Conservation (phyloP, 1,140 invertebrate genomes). For the Trichomalopsis sarcophagae region DNA sequence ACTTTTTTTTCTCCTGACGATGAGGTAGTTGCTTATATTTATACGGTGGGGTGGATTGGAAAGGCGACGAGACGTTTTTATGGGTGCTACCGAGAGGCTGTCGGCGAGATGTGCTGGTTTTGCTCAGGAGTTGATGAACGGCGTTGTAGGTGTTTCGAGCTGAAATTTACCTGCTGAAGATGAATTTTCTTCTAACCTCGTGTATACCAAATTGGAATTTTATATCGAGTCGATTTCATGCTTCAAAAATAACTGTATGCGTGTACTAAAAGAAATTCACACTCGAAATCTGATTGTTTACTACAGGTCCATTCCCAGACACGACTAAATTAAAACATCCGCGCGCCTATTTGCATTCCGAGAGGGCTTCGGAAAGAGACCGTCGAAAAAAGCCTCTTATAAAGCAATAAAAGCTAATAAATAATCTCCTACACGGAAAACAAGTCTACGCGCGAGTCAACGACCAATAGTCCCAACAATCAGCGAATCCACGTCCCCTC, state of each 20-base stretch:
- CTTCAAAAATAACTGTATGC: too few relatives aligned
- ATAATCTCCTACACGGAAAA: neutral
- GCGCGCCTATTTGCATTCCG: neutral
- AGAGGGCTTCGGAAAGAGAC: neutral
- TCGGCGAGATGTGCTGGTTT: neutral
- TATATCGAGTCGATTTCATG: too few relatives aligned
- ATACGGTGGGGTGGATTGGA: slow-evolving; percentile 42
- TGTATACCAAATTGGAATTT: too few relatives aligned
- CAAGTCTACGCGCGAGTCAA: neutral
- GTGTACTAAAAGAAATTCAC: too few relatives aligned
- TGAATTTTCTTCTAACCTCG: too few relatives aligned
- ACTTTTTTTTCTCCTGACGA: slow-evolving; percentile 52
- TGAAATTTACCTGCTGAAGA: neutral
- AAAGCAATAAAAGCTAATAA: neutral
- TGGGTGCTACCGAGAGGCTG: neutral
- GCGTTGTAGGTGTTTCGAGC: neutral
- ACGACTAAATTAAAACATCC: neutral
- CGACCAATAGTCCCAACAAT: neutral
- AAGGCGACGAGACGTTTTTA: neutral
- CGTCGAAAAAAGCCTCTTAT: too few relatives aligned
- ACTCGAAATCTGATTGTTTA: neutral
- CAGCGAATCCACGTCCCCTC: neutral
- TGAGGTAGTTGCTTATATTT: neutral
- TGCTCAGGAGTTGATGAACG: neutral
- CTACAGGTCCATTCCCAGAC: neutral